Conservation (phyloP, 1,140 invertebrate genomes). For the Plectus sambesii region DNA sequence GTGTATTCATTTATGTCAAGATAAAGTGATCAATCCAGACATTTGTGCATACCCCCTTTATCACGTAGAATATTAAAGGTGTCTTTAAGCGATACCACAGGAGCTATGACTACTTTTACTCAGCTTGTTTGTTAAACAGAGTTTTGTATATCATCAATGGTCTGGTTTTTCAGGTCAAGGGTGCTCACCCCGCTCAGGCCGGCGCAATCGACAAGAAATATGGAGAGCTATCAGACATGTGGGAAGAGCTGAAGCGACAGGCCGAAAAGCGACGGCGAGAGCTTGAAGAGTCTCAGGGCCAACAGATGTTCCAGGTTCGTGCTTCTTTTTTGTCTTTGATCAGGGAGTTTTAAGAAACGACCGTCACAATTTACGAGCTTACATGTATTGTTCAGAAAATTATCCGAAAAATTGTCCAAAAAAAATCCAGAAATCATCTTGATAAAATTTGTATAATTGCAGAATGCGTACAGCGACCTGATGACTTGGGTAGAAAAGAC, state of each 20-base stretch:
- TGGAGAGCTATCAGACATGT: slow-evolving; percentile 70
- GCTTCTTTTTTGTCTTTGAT: slow-evolving; percentile 47
- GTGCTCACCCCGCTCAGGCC: slow-evolving; percentile 75
- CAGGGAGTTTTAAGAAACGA: too few species aligned
- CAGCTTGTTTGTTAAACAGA: too few species aligned
- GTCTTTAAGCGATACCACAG: too few species aligned
- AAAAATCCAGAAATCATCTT: slow-evolving; percentile 56
- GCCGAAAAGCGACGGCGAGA: slow-evolving; percentile 39
- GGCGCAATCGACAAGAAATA: slow-evolving; percentile 70
- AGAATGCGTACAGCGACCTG: slow-evolving; percentile 25
- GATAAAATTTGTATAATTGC: slow-evolving; percentile 2
- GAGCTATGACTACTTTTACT: too few species aligned
- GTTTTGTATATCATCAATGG: too few species aligned
- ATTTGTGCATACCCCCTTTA: too few species aligned
- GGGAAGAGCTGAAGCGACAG: slow-evolving; percentile 62
- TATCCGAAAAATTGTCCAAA: too few species aligned
- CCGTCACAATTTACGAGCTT: too few species aligned
- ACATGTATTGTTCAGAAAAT: too few species aligned
- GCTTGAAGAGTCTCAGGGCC: slow-evolving; percentile 80
- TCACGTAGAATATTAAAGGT: too few species aligned
- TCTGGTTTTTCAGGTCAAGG: slow-evolving; percentile 61
- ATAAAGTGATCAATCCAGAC: too few species aligned
- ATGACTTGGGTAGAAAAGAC: slow-evolving; percentile 65
- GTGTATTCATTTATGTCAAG: too few species aligned
- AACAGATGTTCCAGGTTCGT: slow-evolving; percentile 81